Percentiles rank a stretch among this genome's conserved stretches.
These are phyloP conservation scores for Circaetus cinerascens DNA, from an alignment of 2,113 vertebrate species.

Conservation along the genomic window DNA sequence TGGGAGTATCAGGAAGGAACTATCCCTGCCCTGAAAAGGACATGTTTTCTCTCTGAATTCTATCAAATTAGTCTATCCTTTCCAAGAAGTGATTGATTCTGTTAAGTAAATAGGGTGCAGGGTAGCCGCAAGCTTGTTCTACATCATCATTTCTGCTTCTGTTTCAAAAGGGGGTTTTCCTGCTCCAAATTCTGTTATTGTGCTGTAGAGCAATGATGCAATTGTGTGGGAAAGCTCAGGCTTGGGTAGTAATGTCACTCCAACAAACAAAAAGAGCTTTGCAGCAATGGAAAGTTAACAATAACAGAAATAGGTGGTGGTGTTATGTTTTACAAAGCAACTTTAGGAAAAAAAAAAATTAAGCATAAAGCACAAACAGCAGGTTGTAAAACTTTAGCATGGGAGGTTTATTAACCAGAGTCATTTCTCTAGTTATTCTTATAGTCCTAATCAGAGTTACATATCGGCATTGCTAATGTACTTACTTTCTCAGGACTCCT, in stretches of 20 bases:
- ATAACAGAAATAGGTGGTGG: background rate
- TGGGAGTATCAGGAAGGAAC: background rate
- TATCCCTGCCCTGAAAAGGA: background rate
- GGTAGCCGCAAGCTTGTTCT: background rate
- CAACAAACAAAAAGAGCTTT: background rate
- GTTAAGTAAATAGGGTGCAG: conserved; percentile 28
- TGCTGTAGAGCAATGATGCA: background rate
- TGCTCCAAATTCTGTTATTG: background rate
- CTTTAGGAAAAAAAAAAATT: background rate
- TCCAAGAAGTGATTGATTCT: background rate
- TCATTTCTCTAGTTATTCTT: background rate
- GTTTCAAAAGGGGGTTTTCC: background rate
- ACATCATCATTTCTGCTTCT: background rate
- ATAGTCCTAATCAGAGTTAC: background rate
- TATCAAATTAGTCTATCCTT: background rate
- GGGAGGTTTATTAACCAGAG: background rate
- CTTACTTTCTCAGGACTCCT: background rate
- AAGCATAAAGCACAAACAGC: background rate
- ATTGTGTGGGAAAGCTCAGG: background rate
- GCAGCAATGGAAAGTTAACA: background rate
- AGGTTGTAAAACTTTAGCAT: background rate
- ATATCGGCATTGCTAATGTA: background rate
- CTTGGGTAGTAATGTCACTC: background rate
- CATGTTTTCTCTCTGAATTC: background rate
- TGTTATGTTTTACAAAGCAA: background rate